These are phyloP conservation scores for Saguinus midas DNA, from an alignment of 2,113 vertebrate species.

Conservation along the genomic window DNA sequence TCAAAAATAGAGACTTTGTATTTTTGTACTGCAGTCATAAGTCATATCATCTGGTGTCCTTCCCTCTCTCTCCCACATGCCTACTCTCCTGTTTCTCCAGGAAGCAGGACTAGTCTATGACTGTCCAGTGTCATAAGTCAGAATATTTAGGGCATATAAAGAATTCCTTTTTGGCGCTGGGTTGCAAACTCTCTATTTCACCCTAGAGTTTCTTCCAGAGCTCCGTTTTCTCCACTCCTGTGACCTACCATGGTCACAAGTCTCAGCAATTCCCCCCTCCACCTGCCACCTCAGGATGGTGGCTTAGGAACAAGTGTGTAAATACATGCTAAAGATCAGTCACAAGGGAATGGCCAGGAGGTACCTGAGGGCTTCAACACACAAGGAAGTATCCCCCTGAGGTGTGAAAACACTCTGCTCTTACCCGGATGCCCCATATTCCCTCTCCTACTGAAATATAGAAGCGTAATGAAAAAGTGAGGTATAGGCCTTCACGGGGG, in stretches of 20 bases:
- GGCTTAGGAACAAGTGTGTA: background rate
- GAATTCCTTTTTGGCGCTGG: conserved; percentile 4
- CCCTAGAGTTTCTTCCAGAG: background rate
- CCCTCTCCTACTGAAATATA: background rate
- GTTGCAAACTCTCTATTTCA: background rate
- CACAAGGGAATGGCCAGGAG: background rate
- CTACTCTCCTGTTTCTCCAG: background rate
- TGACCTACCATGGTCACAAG: background rate
- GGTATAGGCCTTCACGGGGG: background rate
- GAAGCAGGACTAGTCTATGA: background rate
- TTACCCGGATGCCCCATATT: background rate
- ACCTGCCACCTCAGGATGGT: background rate
- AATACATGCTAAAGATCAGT: background rate
- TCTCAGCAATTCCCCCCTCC: no score
- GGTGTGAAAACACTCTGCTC: background rate
- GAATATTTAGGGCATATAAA: background rate
- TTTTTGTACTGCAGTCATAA: background rate
- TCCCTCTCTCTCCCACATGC: background rate
- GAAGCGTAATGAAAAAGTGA: background rate
- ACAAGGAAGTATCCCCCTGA: background rate
- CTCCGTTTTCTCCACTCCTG: background rate
- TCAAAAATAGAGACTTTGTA: conserved; percentile 13
- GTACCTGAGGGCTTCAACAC: background rate
- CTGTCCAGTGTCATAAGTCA: background rate
- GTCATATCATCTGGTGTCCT: background rate